Evolutionary conservation across 2,797 vertebrate genomes (phyloP), one percentile per base, ranked within the genome.

Genomic region (Anguilla marmorata): DNA sequence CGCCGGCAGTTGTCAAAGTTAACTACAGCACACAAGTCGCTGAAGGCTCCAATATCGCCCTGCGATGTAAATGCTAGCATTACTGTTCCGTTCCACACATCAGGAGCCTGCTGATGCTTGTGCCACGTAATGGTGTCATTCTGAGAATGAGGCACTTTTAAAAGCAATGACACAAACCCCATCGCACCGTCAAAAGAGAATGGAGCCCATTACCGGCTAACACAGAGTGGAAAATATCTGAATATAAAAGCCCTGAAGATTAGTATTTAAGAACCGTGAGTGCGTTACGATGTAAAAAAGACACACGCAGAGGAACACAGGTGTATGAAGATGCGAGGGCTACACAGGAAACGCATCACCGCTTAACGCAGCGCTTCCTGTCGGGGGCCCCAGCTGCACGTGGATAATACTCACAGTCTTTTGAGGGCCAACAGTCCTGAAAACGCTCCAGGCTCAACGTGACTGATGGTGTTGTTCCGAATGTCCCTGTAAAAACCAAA

Each of bases 361-460:
- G 69, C 27, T 74, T 3, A 74, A 79, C 33, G 4, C 11, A 2
- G 74, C 33, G 3, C 33, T 41, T 45, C 33, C 11, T 21, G 52
- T 1, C 0, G 85, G 86, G 50, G 50, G 50, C 9, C 27, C 7
- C 6, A 24, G 82, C 82, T 11, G 82, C 3, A 50, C 45, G n/a
- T 19, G 66, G 33, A 88, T 19, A 80, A 83, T 94, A 98, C 98
- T 99, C 95, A 99, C 98, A 99, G 95, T 96, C 96, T 95, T 95
- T 99, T 99, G 85, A 99, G 96, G 1, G 97, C 96, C 4, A 95
- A 92, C 92, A 99, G 96, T 84, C 98, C 98, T 87, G 97, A 94
- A 93, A 99, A 99, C 88, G 98, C 97, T 90, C 97, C 98, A 0
- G 98, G 97, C 92, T 99, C 97, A 90, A 99, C 97, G 50, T 92